Base-by-base conservation (phyloP, 2,797 vertebrate species). In the Astyanax mexicanus region DNA sequence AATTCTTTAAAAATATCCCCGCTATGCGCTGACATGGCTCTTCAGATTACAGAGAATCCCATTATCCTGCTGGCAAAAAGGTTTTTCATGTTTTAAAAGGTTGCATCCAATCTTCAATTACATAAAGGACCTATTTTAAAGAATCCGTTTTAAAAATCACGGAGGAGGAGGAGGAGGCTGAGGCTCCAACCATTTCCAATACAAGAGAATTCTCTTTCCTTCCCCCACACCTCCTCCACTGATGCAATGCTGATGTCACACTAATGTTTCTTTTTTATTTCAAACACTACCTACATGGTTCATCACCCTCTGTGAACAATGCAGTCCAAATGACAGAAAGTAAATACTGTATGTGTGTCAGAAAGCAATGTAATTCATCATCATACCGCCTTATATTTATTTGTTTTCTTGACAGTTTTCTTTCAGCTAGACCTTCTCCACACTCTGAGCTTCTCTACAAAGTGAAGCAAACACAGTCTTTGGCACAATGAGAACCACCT, bases 191-290 rank as follows among this genome's bases (percentile, higher is more conserved):
- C 64, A 32, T 27, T 66, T 40, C n/a, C 10, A 11, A 61, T 40
- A 5, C 3, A 40, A 40, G 35, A 38, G 38, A 32, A 57, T 29
- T 19, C 58, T 61, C 58, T 40, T 40, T 35, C 35, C 35, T 61
- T 61, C 58, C 58, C 61, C 35, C 58, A 61, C 35, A 38, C 58
- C 58, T 40, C 35, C 58, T 38, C 35, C 58, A 40, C 32, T 40
- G 58, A 61, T 37, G 32, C 58, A 61, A 38, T n/a, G 21, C 21
- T 61, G 37, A 61, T 61, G 37, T 37, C 35, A 38, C 10, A 13
- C 58, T 58, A 15, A 57, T 32, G 27, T 17, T 57, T n/a, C 17
- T 51, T 23, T 23, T 23, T 51, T n/a, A 27, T 25, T 54, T 27
- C 3, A 54, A 15, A 54, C 1, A 15, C 52, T 6, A 17, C 11